Evolutionary conservation across 2,888 invertebrate species (phyloP).

Genomic region (Lithophane ornitopus): DNA sequence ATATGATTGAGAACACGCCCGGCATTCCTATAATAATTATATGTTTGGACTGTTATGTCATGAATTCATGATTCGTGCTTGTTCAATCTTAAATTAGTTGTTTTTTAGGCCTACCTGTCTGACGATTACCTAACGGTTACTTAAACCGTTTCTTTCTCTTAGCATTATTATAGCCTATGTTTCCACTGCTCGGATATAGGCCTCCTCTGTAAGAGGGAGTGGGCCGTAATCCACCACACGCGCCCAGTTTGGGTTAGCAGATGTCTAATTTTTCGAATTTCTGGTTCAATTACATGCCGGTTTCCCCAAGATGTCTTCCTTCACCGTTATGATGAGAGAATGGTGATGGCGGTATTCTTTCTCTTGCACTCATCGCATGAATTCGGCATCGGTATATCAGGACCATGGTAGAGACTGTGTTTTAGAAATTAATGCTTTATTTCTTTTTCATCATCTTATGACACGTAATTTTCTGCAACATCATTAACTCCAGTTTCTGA

Average conservation of each 20-base stretch:
- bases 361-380: not conserved
- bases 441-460: not conserved
- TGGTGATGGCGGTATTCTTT: not conserved
- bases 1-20: slow-evolving; percentile 51
- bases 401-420: not conserved
- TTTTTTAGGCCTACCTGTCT: slow-evolving; percentile 17
- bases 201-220: no score
- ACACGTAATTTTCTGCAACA: not conserved
- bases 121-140: slow-evolving; percentile 8
- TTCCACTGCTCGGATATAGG: no score
- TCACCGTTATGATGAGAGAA: no score
- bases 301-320: no score
- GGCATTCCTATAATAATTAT: slow-evolving; percentile 47
- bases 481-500: not conserved
- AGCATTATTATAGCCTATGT: no score
- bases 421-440: not conserved
- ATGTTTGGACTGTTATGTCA: slow-evolving; percentile 62
- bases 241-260: no score
- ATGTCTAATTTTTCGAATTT: no score
- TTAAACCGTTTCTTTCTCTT: not conserved
- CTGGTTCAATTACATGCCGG: no score
- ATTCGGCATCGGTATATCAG: not conserved
- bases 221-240: no score
- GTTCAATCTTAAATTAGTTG: slow-evolving; percentile 17
- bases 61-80: slow-evolving; percentile 15